phyloP scores from a whole-genome alignment of 2,888 invertebrate genomes.

The Tenodera sinensis region DNA sequence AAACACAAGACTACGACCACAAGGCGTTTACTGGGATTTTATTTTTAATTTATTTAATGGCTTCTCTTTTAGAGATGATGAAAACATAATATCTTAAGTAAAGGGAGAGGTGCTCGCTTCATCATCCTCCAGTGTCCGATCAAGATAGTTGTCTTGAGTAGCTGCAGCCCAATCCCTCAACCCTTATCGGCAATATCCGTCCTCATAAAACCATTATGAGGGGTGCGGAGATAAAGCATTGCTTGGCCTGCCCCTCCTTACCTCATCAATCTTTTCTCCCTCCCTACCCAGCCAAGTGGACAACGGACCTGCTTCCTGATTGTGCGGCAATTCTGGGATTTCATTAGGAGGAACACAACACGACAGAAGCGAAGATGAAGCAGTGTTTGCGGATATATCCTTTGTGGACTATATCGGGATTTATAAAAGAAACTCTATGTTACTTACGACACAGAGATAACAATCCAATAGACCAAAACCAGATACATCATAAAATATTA shows the following conservation, averaged over 20 bases:
- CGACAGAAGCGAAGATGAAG: too few species aligned
- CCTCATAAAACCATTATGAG: conserved; percentile 29
- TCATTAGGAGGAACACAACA: background rate
- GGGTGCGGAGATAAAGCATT: conserved; percentile 22
- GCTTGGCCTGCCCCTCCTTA: conserved; percentile 17
- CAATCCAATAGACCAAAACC: too few species aligned
- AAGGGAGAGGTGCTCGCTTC: background rate
- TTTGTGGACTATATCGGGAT: too few species aligned
- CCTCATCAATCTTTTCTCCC: conserved; percentile 22
- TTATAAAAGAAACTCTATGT: too few species aligned
- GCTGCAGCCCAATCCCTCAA: conserved; percentile 3
- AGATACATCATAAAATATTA: too few species aligned
- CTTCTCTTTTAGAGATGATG: background rate
- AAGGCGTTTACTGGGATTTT: background rate
- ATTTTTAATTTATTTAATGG: background rate
- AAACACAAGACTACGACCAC: background rate
- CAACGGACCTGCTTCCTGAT: background rate
- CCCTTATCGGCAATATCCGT: conserved; percentile 26
- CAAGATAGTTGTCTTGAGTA: background rate
- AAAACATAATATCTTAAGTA: background rate
- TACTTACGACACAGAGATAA: too few species aligned
- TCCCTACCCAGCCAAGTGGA: background rate
- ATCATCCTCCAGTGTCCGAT: background rate
- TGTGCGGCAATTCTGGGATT: background rate
- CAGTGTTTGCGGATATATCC: too few species aligned